A percentile compares a stretch with the other conserved stretches of the same genome.
Evolutionary conservation across 2,113 vertebrate species (phyloP).

Genomic region (cat (Felis catus)): DNA sequence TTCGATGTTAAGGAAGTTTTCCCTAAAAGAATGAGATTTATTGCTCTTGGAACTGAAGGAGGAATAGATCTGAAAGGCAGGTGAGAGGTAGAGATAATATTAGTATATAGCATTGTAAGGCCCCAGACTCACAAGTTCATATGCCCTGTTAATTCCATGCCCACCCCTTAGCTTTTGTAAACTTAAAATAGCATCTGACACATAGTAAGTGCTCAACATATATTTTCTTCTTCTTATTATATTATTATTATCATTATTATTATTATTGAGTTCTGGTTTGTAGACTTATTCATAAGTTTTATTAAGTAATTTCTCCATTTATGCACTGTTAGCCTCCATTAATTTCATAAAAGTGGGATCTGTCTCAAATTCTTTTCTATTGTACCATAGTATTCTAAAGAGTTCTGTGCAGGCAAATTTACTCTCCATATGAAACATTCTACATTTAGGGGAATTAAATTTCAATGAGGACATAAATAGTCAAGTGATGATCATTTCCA

Average conservation of each 20-base stretch:
- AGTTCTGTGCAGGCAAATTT: background rate
- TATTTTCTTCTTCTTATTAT: background rate
- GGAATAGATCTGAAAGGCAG: background rate
- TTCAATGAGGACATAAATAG: background rate
- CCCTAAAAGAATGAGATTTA: background rate
- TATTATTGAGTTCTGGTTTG: background rate
- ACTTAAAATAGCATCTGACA: background rate
- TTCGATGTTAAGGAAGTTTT: background rate
- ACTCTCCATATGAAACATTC: background rate
- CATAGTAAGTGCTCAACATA: background rate
- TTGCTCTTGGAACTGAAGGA: background rate
- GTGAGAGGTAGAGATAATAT: background rate
- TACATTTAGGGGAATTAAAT: conserved; percentile 10
- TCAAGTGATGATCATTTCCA: background rate
- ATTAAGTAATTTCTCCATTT: background rate
- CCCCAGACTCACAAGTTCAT: background rate
- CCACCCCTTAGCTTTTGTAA: background rate
- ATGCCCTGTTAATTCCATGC: background rate
- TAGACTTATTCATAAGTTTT: background rate
- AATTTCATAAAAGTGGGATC: background rate
- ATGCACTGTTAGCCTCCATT: background rate
- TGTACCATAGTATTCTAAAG: background rate
- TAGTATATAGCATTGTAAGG: background rate
- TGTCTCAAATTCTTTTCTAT: background rate
- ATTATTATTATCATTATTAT: background rate